A percentile compares a stretch with the other conserved stretches of the same genome.
phyloP scores from a whole-genome alignment of 2,113 vertebrate genomes.

The Thinocorus orbignyianus region DNA sequence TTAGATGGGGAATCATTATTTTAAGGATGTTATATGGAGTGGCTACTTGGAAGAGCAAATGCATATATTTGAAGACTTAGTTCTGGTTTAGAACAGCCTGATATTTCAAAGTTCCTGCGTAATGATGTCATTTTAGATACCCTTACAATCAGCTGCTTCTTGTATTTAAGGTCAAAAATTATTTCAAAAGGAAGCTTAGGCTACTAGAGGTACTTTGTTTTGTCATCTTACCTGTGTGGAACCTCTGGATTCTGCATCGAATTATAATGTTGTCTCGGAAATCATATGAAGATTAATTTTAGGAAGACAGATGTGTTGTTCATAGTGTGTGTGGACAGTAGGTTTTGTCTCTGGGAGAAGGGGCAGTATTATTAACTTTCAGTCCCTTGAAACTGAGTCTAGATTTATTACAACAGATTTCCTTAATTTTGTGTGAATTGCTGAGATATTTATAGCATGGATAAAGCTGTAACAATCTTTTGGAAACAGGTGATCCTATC shows the following conservation, averaged over 20 bases:
- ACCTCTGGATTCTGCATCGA: background rate
- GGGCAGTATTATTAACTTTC: background rate
- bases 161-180: background rate
- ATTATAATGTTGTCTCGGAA: background rate
- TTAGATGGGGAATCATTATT: background rate
- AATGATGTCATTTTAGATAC: fast-evolving
- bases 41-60: background rate
- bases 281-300: background rate
- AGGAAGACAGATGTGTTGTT: background rate
- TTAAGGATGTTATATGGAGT: background rate
- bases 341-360: background rate
- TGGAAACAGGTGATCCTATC: background rate
- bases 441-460: background rate
- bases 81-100: background rate
- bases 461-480: background rate
- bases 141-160: background rate
- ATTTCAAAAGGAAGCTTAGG: background rate
- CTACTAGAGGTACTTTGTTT: background rate
- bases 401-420: background rate
- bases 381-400: background rate
- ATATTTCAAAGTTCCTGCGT: fast-evolving
- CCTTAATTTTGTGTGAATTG: background rate
- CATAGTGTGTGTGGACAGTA: background rate
- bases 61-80: background rate
- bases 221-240: background rate